Evolutionary conservation across 2,797 vertebrate genomes (phyloP).

Genomic region (Sciurus carolinensis): DNA sequence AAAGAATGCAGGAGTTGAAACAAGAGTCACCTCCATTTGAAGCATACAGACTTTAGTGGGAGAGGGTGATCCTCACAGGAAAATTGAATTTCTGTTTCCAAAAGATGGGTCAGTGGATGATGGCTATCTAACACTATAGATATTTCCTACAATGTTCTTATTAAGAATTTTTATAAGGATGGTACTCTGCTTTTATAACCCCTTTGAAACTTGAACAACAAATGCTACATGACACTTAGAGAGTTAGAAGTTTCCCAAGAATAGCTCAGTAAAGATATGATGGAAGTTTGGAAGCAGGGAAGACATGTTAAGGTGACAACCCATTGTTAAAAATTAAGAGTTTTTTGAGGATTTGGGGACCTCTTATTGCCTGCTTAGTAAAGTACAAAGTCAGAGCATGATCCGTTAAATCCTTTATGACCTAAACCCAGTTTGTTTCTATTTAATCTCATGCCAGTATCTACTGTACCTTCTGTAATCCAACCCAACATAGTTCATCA

Average conservation of each 20-base stretch:
- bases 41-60: neutral
- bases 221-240: neutral
- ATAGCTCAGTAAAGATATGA: neutral
- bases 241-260: neutral
- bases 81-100: neutral
- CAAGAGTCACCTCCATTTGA: neutral
- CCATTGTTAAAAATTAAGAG: neutral
- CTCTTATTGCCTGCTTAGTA: neutral
- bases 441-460: conserved; percentile 24
- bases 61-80: neutral
- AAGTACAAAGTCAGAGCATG: neutral
- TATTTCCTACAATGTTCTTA: neutral
- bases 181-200: neutral
- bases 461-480: neutral
- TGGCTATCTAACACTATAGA: neutral
- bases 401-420: neutral
- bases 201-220: neutral
- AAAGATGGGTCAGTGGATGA: neutral
- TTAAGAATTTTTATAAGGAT: neutral
- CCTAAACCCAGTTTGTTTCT: conserved; percentile 23
- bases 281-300: conserved; percentile 28
- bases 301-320: neutral
- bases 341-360: conserved; percentile 17
- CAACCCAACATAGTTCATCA: neutral
- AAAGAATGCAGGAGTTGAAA: neutral